Evolutionary conservation across 2,113 vertebrate genomes (phyloP), one percentile per base, ranked within the genome.

Genomic region (Saguinus imperator): DNA sequence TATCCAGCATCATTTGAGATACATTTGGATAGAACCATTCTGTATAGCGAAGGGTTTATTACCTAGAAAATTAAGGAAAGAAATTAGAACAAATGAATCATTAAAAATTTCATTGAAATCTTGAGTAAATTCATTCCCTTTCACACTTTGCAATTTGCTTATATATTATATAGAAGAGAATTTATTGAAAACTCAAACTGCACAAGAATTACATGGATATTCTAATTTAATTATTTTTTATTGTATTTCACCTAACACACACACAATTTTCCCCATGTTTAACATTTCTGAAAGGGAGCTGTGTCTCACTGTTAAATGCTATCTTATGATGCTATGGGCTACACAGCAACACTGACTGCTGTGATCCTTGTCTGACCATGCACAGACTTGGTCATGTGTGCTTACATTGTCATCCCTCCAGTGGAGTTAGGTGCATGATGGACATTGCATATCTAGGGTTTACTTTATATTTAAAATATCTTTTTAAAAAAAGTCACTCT

Each of bases 11-110:
- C 27, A 43, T 84, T 94, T 97, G 81, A 86, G 94, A 87, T 93
- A 84, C 17, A 85, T 84, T 94, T 58, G 75, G 37, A 79, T 96
- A 76, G 83, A 95, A n/a, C 29, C 29, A 3, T 95, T 92, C 55
- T 18, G 72, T 72, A 89, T 50, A 91, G 50, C 6, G 1, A 93
- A 79, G 79, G 8, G 48, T 93, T 97, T 97, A 95, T 97, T 94
- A 97, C 64, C 94, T 87, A 94, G 94, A 97, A 96, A 94, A 95
- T 92, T 87, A 93, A 95, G 92, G 94, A 73, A 96, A 95, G 70
- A 96, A 79, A 97, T 80, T 72, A 76, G 77, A 80, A 93, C 43
- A 94, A 96, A 95, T 87, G 94, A 92, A 77, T 95, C 95, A 91
- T 95, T 95, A 93, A 87, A 87, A 92, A 45, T 66, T 91, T 87